Evolutionary conservation across 1,140 invertebrate species (phyloP).

Genomic region (Vollenhovia emeryi): DNA sequence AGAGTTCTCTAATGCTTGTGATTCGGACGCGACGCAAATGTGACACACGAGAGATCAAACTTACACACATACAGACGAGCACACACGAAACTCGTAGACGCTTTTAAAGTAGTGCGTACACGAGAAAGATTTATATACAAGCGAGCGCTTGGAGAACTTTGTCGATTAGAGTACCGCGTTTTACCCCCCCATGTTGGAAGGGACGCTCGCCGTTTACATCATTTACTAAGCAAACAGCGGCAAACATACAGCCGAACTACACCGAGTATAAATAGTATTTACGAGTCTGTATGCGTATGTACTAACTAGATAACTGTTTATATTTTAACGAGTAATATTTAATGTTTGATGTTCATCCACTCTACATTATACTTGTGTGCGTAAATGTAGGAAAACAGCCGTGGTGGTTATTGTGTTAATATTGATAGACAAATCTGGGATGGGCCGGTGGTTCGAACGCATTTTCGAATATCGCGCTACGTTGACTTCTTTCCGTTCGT

Average conservation of each 20-base stretch:
- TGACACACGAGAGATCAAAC: constrained; percentile 35
- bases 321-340: constrained; percentile 72
- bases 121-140: constrained; percentile 50
- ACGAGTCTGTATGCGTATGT: constrained; percentile 57
- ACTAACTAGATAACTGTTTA: constrained; percentile 71
- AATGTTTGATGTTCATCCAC: constrained; percentile 77
- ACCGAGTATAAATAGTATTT: constrained; percentile 54
- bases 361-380: constrained; percentile 61
- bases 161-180: constrained; percentile 53
- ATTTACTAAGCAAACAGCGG: constrained; percentile 37
- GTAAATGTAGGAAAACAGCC: constrained; percentile 30
- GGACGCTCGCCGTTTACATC: constrained; percentile 22
- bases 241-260: background rate
- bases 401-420: constrained; percentile 23
- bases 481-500: constrained; percentile 44
- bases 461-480: constrained; percentile 55
- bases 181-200: background rate
- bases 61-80: background rate
- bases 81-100: no score
- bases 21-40: constrained; percentile 52
- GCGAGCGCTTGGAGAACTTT: constrained; percentile 36
- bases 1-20: constrained; percentile 40
- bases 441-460: constrained; percentile 69
- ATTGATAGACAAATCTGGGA: constrained; percentile 36
- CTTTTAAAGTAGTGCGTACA: background rate